Base-by-base conservation (phyloP, 2,888 invertebrate genomes). In the Sturmia bella region DNA sequence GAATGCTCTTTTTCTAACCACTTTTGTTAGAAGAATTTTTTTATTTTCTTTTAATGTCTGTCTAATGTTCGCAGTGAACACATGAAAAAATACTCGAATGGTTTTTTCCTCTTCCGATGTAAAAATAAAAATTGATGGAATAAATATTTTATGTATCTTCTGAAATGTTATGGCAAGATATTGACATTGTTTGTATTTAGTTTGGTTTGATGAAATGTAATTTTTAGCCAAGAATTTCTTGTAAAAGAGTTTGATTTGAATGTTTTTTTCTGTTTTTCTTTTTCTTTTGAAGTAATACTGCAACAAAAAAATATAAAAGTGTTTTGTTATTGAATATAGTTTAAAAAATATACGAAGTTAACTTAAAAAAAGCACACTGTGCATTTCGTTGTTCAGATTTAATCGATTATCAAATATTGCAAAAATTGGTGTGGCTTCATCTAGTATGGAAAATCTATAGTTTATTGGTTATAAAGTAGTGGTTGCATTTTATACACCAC, bases 21-120 rank as follows among this genome's bases (percentile, higher is more conserved):
- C 74, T 78, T 66, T 66, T 54, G 19, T 9, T 12, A 69, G 9
- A 74, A 52, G 17, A 69, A n/a, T 52, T 32, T 61, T 17, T 43
- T 56, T 7, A 13, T n/a, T 24, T 70, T 45, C 52, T 48, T 69
- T 56, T 70, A 69, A 69, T 41, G 52, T 69, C 13, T 61, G 54
- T 37, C 7, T 56, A 11, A 27, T 52, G 21, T 50, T 70, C 52
- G 45, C 19, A 68, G 37, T 63, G 45, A 48, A 63, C 56, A 68
- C 61, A 73, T 74, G 73, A 81, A 77, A 69, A 73, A 81, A 64
- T 73, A 64, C 57, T 81, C 77, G n/a, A 43, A 70, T 80, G 37
- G n/a, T n/a, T 70, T 70, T 75, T 64, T 52, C 50, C 57, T 72
- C 52, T 59, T 64, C 77, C 70, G 45, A 54, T 64, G 9, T 1